A percentile compares a stretch with the other conserved stretches of the same genome.
These are phyloP conservation scores for Ceriagrion tenellum DNA, from an alignment of 2,888 invertebrate genomes.

Conservation along the genomic window DNA sequence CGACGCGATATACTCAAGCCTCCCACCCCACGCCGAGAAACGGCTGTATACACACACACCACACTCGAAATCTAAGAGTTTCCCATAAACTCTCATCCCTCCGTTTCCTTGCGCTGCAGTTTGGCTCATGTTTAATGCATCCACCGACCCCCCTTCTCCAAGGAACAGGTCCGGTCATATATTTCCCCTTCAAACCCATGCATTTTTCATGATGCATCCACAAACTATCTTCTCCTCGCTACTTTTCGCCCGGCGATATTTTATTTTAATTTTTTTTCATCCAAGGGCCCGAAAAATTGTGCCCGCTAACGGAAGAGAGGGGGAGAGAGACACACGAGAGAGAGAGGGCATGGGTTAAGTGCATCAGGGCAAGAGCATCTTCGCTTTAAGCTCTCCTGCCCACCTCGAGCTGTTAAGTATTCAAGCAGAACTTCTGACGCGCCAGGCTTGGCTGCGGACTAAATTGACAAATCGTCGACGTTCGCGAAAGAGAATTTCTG, in stretches of 20 bases:
- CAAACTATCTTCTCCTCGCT: conserved; percentile 9
- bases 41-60: neutral
- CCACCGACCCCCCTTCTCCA: neutral
- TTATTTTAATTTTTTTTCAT: neutral
- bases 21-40: neutral
- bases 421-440: neutral
- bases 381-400: too few relatives aligned
- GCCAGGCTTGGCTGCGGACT: neutral
- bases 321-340: too few relatives aligned
- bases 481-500: neutral
- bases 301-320: neutral
- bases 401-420: neutral
- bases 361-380: neutral
- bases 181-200: neutral
- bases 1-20: neutral
- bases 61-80: neutral
- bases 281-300: neutral
- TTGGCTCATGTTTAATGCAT: neutral
- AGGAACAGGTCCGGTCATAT: neutral
- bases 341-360: neutral
- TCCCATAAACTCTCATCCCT: neutral
- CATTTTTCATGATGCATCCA: conserved; percentile 25
- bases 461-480: neutral
- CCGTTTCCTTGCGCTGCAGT: conserved; percentile 4
- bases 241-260: neutral